Percentiles rank a stretch among this genome's conserved stretches.
Conservation (phyloP, 2,888 invertebrate genomes). For the Hirudinaria manillensis region DNA sequence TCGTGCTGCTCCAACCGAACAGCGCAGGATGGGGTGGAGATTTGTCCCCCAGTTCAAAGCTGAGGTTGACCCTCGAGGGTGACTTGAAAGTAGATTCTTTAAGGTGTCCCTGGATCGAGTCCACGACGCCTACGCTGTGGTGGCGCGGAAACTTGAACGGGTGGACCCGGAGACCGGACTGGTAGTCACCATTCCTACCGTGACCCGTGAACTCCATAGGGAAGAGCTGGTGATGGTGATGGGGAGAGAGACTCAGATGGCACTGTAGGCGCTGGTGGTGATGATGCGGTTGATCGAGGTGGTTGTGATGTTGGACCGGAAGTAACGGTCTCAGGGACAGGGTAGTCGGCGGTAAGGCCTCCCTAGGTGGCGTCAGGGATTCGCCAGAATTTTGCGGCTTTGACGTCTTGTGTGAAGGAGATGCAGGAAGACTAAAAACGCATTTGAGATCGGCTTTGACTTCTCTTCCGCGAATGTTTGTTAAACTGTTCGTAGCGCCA, state of each 20-base stretch:
- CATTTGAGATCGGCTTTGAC: too few relatives aligned
- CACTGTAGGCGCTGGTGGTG: slow-evolving; percentile 14
- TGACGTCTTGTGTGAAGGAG: not conserved
- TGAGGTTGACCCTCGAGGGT: not conserved
- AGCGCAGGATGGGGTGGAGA: not conserved
- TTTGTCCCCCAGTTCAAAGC: not conserved
- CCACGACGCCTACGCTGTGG: slow-evolving; percentile 15
- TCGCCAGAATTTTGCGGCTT: slow-evolving; percentile 51
- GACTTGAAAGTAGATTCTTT: not conserved
- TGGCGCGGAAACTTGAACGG: slow-evolving; percentile 16
- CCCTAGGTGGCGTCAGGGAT: slow-evolving; percentile 60
- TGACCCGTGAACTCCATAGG: not conserved
- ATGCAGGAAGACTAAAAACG: not conserved
- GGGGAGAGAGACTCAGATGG: not conserved
- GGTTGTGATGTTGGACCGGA: not conserved
- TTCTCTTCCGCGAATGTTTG: not conserved
- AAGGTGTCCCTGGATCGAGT: not conserved
- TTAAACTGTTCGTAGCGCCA: slow-evolving; percentile 24
- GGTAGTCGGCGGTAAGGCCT: slow-evolving; percentile 41
- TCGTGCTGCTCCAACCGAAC: slow-evolving; percentile 5
- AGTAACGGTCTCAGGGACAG: slow-evolving; percentile 33
- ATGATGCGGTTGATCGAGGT: not conserved
- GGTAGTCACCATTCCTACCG: not conserved
- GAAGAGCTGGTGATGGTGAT: not conserved
- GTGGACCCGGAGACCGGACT: not conserved